Percentiles rank a stretch among this genome's conserved stretches.
phyloP scores from a whole-genome alignment of 2,113 vertebrate species.

The Lutjanus erythropterus region DNA sequence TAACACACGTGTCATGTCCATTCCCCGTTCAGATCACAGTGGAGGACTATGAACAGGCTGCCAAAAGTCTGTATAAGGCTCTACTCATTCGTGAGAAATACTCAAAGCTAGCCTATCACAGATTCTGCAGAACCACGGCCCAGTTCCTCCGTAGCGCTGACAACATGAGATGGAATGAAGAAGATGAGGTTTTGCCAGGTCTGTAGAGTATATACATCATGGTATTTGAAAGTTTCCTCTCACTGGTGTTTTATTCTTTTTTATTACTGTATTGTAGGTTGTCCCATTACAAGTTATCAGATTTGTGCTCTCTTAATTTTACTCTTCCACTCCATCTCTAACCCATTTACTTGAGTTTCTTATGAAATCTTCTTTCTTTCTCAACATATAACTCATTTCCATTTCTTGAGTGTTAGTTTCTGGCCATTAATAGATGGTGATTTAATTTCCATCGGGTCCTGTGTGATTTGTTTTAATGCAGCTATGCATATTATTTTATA shows the following conservation, averaged over 20 bases:
- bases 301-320: too few species aligned
- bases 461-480: too few species aligned
- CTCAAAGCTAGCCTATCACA: slow-evolving; percentile 92
- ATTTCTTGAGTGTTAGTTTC: too few species aligned
- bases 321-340: too few species aligned
- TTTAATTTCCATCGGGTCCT: too few species aligned
- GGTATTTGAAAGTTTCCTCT: not conserved
- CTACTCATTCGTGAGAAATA: slow-evolving; percentile 95
- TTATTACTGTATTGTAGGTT: too few species aligned
- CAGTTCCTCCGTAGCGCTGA: slow-evolving; percentile 89
- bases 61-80: slow-evolving; percentile 92
- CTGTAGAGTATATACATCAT: not conserved
- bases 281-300: too few species aligned
- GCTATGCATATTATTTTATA: too few species aligned
- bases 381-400: too few species aligned
- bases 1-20: not conserved
- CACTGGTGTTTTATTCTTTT: not conserved
- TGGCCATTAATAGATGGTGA: too few species aligned
- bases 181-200: slow-evolving; percentile 93
- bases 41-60: slow-evolving; percentile 96
- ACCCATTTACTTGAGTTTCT: too few species aligned
- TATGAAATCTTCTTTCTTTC: too few species aligned
- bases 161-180: slow-evolving; percentile 84
- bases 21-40: slow-evolving; percentile 89
- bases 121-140: slow-evolving; percentile 91